Conservation (phyloP, 2,113 vertebrate genomes). For the Mixornis gularis region DNA sequence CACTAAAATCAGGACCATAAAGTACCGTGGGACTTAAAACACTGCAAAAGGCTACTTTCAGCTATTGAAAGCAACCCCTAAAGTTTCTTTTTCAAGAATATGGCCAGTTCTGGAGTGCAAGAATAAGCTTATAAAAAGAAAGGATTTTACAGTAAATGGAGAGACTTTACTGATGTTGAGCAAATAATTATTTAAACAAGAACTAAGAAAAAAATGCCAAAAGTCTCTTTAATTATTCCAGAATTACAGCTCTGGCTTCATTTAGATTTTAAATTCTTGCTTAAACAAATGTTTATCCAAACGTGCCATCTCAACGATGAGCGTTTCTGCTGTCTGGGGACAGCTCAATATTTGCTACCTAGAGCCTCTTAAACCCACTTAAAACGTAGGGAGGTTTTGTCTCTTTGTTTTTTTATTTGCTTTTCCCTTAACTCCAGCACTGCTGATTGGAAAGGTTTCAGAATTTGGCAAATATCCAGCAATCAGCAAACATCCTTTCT, state of each 20-base stretch:
- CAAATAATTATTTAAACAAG: background rate
- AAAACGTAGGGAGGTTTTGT: background rate
- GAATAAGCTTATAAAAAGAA: background rate
- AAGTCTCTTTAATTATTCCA: background rate
- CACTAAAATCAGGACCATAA: background rate
- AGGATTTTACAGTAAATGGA: background rate
- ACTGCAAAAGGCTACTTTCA: background rate
- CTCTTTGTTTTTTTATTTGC: background rate
- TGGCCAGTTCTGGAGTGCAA: background rate
- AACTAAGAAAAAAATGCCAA: background rate
- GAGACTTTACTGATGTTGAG: background rate
- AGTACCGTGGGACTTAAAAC: background rate
- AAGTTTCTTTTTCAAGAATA: background rate
- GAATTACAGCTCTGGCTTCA: background rate
- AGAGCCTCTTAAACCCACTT: background rate
- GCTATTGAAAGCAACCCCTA: background rate
- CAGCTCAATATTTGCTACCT: background rate
- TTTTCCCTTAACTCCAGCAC: background rate
- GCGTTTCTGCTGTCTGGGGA: background rate
- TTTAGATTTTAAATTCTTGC: background rate
- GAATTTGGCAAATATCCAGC: background rate
- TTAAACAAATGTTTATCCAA: constrained; percentile 6
- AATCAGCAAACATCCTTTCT: background rate
- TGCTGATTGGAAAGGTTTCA: background rate
- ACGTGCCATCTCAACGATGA: background rate